Base-by-base conservation (phyloP, 2,888 invertebrate genomes). In the Agrilus cyanescens region DNA sequence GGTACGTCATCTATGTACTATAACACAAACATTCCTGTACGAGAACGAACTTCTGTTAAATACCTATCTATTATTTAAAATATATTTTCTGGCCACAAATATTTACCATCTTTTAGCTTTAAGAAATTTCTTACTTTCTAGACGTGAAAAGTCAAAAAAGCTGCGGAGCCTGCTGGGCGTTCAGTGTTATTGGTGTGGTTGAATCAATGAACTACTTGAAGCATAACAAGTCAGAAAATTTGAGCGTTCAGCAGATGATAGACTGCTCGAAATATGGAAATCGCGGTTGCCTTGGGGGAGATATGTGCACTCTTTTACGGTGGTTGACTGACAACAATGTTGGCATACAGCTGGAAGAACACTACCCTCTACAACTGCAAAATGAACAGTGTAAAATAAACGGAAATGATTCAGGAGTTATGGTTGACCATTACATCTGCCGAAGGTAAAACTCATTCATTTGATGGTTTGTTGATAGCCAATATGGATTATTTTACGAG, bases 101-200 rank as follows among this genome's bases (percentile, higher is more conserved):
- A n/a, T n/a, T n/a, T n/a, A n/a, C n/a, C n/a, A n/a, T n/a, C n/a
- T n/a, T n/a, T n/a, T n/a, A n/a, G n/a, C n/a, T n/a, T n/a, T n/a
- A n/a, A n/a, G 82, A 51, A 62, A 76, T 77, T 55, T 77, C 77
- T 18, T 75, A 79, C 8, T 68, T 89, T 2, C 75, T 81, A 2
- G 65, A 75, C 0, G 74, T 89, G 0, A 73, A 75, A 40, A 77
- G 81, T 62, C 89, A 89, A 63, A 78, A 78, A 10, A 55, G 71
- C 8, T 89, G 89, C 64, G 88, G 88, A 2, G 88, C 86, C 0
- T 89, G 89, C 61, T 89, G 88, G 87, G 88, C 88, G 0, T 87
- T 86, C 64, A 84, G 85, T 58, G 78, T 80, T 0, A 70, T 86
- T 1, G 83, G 80, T 52, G 77, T 78, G 25, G 73, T 82, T 37